These are phyloP conservation scores for Toxostoma redivivum DNA, from an alignment of 2,113 vertebrate genomes.

Conservation along the genomic window DNA sequence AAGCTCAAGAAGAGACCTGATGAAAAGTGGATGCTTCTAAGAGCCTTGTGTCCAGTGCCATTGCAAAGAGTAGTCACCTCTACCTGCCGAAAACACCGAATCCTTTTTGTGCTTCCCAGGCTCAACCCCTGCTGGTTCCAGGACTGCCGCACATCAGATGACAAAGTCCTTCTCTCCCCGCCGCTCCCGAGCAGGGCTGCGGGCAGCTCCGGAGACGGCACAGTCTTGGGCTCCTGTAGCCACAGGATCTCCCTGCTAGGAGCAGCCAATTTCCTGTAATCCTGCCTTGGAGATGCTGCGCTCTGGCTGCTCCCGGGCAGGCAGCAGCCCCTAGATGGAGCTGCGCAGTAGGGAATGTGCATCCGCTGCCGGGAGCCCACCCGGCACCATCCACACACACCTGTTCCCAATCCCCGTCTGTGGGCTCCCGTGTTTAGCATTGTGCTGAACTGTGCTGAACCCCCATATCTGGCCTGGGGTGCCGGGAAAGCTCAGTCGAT, in stretches of 20 bases:
- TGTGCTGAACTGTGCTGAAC: neutral
- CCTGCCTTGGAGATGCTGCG: neutral
- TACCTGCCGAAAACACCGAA: neutral
- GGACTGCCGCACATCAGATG: neutral
- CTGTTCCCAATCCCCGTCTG: neutral
- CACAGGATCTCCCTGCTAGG: rapidly evolving
- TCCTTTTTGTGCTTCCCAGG: neutral
- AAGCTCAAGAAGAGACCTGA: neutral
- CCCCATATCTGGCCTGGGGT: too few species aligned
- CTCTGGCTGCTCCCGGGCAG: neutral
- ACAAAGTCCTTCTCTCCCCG: too few species aligned
- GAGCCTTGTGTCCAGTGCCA: rapidly evolving
- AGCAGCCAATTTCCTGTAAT: rapidly evolving
- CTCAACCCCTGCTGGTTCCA: neutral
- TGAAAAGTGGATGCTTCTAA: neutral
- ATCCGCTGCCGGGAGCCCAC: neutral
- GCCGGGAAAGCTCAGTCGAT: neutral
- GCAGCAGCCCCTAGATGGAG: conserved; percentile 42
- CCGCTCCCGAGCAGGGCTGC: neutral
- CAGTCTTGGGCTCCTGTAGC: neutral
- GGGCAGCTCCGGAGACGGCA: neutral
- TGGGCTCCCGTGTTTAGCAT: neutral
- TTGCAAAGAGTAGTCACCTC: neutral
- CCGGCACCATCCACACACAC: too few species aligned
- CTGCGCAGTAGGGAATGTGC: conserved; percentile 33